Percentiles rank a stretch among this genome's conserved stretches.
Conservation (phyloP, 2,888 invertebrate species). For the Leptinotarsa haldemani region DNA sequence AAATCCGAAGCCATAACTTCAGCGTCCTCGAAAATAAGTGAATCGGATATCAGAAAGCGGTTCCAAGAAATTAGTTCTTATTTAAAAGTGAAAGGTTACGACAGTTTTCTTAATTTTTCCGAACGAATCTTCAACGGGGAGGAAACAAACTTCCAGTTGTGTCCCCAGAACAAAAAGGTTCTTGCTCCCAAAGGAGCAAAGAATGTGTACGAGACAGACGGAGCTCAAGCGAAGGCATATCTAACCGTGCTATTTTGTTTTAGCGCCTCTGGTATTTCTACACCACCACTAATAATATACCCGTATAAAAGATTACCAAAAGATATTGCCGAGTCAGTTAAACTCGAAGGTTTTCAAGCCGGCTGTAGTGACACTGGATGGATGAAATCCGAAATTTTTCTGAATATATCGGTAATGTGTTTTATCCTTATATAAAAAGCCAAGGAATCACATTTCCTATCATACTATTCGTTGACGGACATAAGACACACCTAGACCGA, state of each 20-base stretch:
- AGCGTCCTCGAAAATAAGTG: conserved; percentile 20
- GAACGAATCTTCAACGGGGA: background rate
- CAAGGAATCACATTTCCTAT: no score
- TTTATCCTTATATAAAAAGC: no score
- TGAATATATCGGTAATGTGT: no score
- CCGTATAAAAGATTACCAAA: background rate
- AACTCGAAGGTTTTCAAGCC: no score
- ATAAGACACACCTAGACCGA: no score
- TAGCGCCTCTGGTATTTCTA: conserved; percentile 21
- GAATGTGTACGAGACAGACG: conserved; percentile 10
- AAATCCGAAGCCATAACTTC: conserved; percentile 21
- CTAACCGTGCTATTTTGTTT: conserved; percentile 15
- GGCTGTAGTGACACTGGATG: no score
- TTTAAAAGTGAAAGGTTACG: background rate
- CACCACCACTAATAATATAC: conserved; percentile 13
- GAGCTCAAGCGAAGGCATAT: conserved; percentile 13
- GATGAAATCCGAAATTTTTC: no score
- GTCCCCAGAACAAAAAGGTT: no score
- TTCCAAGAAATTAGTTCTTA: conserved; percentile 11
- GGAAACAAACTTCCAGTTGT: no score
- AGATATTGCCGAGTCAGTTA: background rate
- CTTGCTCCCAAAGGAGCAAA: conserved; percentile 15
- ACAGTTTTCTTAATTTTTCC: background rate
- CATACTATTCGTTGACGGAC: no score
- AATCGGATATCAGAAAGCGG: conserved; percentile 24